phyloP scores from a whole-genome alignment of 2,888 invertebrate species.

The Scaptomyza parva region DNA sequence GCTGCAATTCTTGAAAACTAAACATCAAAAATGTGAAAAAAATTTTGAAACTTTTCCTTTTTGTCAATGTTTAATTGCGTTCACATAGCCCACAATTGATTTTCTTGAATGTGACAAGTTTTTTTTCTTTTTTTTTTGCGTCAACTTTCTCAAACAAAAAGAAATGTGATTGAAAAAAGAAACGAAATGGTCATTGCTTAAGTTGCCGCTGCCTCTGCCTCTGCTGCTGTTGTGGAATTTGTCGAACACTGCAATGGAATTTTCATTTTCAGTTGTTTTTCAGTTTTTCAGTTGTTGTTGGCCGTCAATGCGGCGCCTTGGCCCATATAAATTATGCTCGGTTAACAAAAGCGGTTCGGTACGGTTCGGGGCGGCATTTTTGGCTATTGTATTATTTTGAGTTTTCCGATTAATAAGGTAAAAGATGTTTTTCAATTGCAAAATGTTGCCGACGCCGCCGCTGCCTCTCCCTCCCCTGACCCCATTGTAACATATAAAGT shows the following conservation, averaged over 20 bases:
- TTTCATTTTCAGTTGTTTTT: too few relatives aligned
- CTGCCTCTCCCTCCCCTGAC: background rate
- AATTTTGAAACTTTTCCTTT: background rate
- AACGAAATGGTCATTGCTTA: background rate
- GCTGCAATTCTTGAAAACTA: background rate
- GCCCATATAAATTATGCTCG: slow-evolving; percentile 67
- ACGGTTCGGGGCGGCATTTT: slow-evolving; percentile 46
- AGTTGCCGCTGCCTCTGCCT: too few relatives aligned
- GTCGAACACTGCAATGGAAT: background rate
- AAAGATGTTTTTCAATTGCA: slow-evolving; percentile 74
- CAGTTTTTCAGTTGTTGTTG: too few relatives aligned
- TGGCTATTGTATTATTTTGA: slow-evolving; percentile 32
- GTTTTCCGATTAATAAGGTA: slow-evolving; percentile 73
- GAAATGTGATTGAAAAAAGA: slow-evolving; percentile 1
- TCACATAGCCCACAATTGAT: background rate
- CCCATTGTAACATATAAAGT: slow-evolving; percentile 44
- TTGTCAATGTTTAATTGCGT: background rate
- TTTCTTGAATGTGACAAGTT: slow-evolving; percentile 1
- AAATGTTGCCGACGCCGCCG: slow-evolving; percentile 38
- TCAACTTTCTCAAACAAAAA: slow-evolving; percentile 6
- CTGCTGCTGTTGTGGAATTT: slow-evolving; percentile 13
- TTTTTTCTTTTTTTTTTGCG: too few relatives aligned
- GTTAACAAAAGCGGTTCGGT: slow-evolving; percentile 62
- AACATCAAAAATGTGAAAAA: background rate
- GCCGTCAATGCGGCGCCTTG: slow-evolving; percentile 67